Base-by-base conservation (phyloP, 2,888 invertebrate species). In the Watsonalla binaria region DNA sequence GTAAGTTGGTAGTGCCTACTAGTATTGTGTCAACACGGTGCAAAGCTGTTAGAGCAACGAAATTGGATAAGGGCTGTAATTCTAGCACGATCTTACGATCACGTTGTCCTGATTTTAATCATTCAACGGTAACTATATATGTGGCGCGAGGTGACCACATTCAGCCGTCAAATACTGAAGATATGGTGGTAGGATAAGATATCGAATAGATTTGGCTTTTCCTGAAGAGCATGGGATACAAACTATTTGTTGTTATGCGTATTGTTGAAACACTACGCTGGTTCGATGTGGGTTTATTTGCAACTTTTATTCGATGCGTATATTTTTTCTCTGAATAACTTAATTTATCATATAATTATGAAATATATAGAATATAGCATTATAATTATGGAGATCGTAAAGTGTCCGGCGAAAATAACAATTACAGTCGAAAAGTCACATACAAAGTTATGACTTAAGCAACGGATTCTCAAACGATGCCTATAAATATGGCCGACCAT, bases 401-500 rank as follows among this genome's bases (percentile, higher is more conserved):
- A 67, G 63, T 65, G 50, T 55, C 58, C 54, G 57, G 57, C 61
- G 61, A 65, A 66, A 65, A 66, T 63, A 65, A 66, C 65, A 62
- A 66, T 66, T 65, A 69, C 62, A 54, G 60, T 65, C 66, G 59
- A 69, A 66, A 69, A 67, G 61, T 65, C 65, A 59, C 61, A 62
- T 58, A 52, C 61, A 63, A 63, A 68, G 68, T 64, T 64, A 57
- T 54, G 47, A 51, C 45, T 65, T 61, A 63, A 66, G 59, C 58
- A 59, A 61, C 61, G 61, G 61, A 57, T 66, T 66, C 59, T 54
- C 51, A 62, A 60, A 58, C 53, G 55, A 57, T 57, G 60, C 55
- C 54, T 55, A 70, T 69, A 74, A 72, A 70, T 74, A 76, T 67
- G 62, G 64, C 61, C 47, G 70, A 66, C 66, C 68, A 73, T 80